Evolutionary conservation across 2,888 invertebrate species (phyloP).

Genomic region (Sarcophaga carnaria): DNA sequence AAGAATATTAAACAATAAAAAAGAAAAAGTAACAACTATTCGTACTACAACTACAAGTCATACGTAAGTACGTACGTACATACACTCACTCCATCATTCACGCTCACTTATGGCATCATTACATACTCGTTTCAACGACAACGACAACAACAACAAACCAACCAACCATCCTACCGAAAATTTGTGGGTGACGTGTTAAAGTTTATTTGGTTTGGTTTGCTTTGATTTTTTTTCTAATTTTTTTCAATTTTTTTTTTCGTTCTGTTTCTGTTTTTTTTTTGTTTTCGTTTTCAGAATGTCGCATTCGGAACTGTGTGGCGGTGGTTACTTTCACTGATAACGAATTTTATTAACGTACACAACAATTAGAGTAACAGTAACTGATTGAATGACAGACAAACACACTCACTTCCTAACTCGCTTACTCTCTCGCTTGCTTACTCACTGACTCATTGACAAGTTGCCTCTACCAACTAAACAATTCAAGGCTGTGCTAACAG

Average conservation of each 20-base stretch:
- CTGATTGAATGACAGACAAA: background rate
- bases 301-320: slow-evolving; percentile 2
- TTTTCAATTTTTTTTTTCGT: background rate
- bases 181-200: slow-evolving; percentile 55
- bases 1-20: slow-evolving; percentile 19
- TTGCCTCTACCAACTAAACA: background rate
- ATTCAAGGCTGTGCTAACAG: slow-evolving; percentile 32
- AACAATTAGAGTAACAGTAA: slow-evolving; percentile 42
- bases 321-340: slow-evolving; percentile 60
- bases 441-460: background rate
- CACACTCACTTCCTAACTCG: background rate
- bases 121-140: background rate
- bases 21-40: background rate
- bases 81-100: background rate
- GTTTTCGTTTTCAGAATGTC: background rate
- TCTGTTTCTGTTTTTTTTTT: background rate
- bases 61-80: background rate
- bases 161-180: background rate
- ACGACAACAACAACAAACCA: background rate
- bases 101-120: background rate
- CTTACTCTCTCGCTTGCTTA: background rate
- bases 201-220: background rate
- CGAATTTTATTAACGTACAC: slow-evolving; percentile 32
- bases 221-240: slow-evolving; percentile 1
- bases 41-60: background rate